These are phyloP conservation scores for Bombus impatiens DNA, from an alignment of 1,140 invertebrate genomes.

Conservation along the genomic window DNA sequence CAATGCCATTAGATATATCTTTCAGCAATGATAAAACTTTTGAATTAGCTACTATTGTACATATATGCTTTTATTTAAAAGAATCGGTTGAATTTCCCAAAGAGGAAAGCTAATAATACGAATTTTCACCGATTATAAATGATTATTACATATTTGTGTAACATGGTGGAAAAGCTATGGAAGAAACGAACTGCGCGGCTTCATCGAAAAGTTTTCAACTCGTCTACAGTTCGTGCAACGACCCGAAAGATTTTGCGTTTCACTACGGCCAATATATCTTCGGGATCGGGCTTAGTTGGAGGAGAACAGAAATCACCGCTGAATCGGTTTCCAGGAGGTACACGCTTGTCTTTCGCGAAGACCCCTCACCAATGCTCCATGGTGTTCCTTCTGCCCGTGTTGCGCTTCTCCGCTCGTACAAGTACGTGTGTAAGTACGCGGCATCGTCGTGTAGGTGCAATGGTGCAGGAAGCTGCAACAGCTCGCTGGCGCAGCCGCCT, in stretches of 20 bases:
- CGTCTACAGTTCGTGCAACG: not conserved
- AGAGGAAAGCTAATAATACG: too few species aligned
- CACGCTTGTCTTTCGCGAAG: slow-evolving; percentile 39
- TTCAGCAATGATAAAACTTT: too few species aligned
- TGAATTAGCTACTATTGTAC: too few species aligned
- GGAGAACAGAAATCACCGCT: slow-evolving; percentile 56
- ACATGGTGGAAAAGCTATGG: not conserved
- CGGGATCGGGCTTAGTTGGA: slow-evolving; percentile 40
- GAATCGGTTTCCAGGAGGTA: slow-evolving; percentile 59
- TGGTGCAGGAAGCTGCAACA: slow-evolving; percentile 65
- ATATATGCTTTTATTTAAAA: too few species aligned
- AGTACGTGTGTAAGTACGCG: slow-evolving; percentile 22
- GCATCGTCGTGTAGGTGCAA: slow-evolving; percentile 59
- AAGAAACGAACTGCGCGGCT: not conserved
- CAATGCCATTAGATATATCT: too few species aligned
- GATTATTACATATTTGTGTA: too few species aligned
- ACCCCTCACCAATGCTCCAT: slow-evolving; percentile 34
- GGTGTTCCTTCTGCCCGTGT: slow-evolving; percentile 18
- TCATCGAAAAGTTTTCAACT: not conserved
- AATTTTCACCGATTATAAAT: too few species aligned
- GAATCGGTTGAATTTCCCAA: too few species aligned
- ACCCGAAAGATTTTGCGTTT: slow-evolving; percentile 54
- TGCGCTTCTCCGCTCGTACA: slow-evolving; percentile 16
- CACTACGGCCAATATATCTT: slow-evolving; percentile 50
- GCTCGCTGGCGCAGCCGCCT: slow-evolving; percentile 62